Evolutionary conservation across 2,888 invertebrate genomes (phyloP), one percentile per base, ranked within the genome.

Genomic region (Galerucella pusilla): DNA sequence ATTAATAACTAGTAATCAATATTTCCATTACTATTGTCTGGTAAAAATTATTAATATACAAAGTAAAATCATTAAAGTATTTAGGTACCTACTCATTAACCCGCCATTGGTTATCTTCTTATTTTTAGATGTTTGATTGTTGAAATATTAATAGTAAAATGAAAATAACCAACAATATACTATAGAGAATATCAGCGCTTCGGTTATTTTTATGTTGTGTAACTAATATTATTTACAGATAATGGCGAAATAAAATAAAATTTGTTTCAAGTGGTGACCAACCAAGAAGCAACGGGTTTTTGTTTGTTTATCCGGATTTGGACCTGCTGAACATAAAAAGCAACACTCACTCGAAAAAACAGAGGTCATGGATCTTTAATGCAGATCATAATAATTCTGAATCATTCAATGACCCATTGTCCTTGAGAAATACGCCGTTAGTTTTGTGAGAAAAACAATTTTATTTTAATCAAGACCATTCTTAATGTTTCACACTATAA

Each of bases 371-470:
- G 72, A 72, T 72, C 72, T 60, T 66, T 60, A 72, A 72, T 72
- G 66, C 65, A 71, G 57, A 71, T 72, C 66, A 60, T 52, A 71
- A 35, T 65, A 20, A 72, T 72, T 59, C 49, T 65, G 42, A 72
- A 66, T 59, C 60, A 74, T 71, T 71, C 74, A 74, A 67, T 67
- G 71, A 71, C 74, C 74, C 57, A 74, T 70, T 71, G 74, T 74
- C 74, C 74, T 74, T 74, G 70, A 67, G 20, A 9, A n/a, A 46
- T 42, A 49, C 16, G 52, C 72, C 72, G 72, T 72, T 72, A 72
- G n/a, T 46, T 67, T 57, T 57, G 20, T 57, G 57, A 57, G 57
- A 57, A 57, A 20, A 57, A 20, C 16, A 57, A 16, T 57, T 57
- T 57, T 57, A 16, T 57, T 57, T 57, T 16, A 57, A 57, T 57